Conservation (phyloP, 1,140 invertebrate species). For the Listronotus oregonensis region DNA sequence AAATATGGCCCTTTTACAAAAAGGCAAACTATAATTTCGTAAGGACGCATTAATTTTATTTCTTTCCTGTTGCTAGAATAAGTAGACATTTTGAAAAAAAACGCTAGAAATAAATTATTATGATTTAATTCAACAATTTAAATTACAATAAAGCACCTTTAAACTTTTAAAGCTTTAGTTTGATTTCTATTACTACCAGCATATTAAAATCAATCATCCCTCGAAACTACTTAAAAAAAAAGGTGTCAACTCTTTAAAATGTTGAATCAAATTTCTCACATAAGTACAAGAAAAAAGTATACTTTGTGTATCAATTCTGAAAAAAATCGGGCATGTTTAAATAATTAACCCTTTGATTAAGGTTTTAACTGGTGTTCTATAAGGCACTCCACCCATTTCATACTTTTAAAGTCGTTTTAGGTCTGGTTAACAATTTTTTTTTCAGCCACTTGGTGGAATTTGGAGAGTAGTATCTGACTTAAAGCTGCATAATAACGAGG, state of each 20-base stretch:
- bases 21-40: background rate
- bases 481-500: no score
- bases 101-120: slow-evolving; percentile 5
- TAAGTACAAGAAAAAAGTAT: slow-evolving; percentile 15
- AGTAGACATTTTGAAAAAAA: background rate
- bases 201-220: background rate
- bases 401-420: no score
- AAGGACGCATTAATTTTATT: background rate
- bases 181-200: slow-evolving; percentile 23
- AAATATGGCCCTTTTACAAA: slow-evolving; percentile 6
- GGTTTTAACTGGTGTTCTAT: background rate
- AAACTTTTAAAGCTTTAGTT: slow-evolving; percentile 21
- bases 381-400: no score
- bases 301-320: background rate
- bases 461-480: no score
- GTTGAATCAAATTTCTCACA: slow-evolving; percentile 21
- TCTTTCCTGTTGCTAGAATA: no score
- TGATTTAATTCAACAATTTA: slow-evolving; percentile 24
- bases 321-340: background rate
- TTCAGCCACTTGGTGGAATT: no score
- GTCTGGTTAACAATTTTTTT: no score
- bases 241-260: slow-evolving; percentile 20
- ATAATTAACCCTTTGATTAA: background rate
- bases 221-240: slow-evolving; percentile 1
- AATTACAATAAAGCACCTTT: slow-evolving; percentile 21